phyloP scores from a whole-genome alignment of 2,113 vertebrate species.

The Periophthalmodon schlosseri region DNA sequence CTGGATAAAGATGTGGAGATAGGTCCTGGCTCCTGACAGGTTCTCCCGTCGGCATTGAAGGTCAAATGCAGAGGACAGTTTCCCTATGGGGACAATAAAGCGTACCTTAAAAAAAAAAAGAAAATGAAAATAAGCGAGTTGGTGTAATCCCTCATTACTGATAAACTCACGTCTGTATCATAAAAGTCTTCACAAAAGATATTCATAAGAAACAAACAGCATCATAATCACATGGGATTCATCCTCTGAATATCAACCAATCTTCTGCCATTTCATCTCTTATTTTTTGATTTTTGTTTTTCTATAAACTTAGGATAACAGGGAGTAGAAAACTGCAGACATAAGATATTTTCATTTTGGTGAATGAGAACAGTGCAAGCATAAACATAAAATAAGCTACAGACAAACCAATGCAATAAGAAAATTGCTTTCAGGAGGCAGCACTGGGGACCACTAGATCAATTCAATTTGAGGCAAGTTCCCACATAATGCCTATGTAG shows the following conservation, averaged over 20 bases:
- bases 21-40: too few relatives aligned
- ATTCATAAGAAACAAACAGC: slow-evolving; percentile 3
- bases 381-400: neutral
- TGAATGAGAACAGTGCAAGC: neutral
- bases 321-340: neutral
- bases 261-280: slow-evolving; percentile 35
- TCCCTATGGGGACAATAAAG: too few relatives aligned
- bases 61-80: too few relatives aligned
- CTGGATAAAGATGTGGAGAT: too few relatives aligned
- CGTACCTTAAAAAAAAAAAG: too few relatives aligned
- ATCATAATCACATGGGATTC: too few relatives aligned
- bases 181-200: neutral
- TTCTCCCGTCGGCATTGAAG: too few relatives aligned
- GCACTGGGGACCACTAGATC: neutral
- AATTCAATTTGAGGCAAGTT: neutral
- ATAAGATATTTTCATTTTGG: neutral
- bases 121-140: too few relatives aligned
- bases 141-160: too few relatives aligned
- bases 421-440: neutral
- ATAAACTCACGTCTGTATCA: neutral
- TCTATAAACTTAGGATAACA: neutral
- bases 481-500: neutral
- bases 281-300: slow-evolving; percentile 40
- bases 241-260: neutral
- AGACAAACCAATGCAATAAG: neutral